A percentile compares a stretch with the other conserved stretches of the same genome.
Conservation (phyloP, 2,113 vertebrate genomes). For the Hippocampus abdominalis region DNA sequence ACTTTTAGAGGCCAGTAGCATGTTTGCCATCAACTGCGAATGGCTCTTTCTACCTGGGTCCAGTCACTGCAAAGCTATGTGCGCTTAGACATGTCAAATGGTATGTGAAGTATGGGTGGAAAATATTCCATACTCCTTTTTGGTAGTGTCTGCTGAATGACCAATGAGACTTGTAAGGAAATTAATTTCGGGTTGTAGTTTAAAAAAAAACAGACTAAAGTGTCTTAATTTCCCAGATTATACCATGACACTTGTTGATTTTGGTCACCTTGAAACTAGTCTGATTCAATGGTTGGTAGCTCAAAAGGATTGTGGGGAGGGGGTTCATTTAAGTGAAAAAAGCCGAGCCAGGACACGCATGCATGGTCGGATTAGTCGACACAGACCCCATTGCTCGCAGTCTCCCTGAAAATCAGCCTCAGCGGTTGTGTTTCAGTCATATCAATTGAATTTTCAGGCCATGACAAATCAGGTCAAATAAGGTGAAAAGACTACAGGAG, state of each 20-base stretch:
- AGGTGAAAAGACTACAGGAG: slow-evolving; percentile 19
- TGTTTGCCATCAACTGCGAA: background rate
- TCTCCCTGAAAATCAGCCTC: slow-evolving; percentile 49
- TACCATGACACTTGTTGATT: background rate
- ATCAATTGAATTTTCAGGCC: slow-evolving; percentile 29
- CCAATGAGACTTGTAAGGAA: background rate
- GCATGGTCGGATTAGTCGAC: slow-evolving; percentile 12
- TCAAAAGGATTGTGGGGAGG: slow-evolving; percentile 38
- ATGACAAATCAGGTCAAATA: slow-evolving; percentile 10
- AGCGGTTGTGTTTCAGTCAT: slow-evolving; percentile 37
- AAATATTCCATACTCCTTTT: slow-evolving; percentile 7
- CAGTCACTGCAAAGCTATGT: slow-evolving; percentile 50
- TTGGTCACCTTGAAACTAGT: slow-evolving; percentile 22
- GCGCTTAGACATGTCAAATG: slow-evolving; percentile 24
- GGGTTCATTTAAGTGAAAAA: slow-evolving; percentile 45
- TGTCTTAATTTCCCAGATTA: background rate
- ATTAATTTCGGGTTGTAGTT: background rate
- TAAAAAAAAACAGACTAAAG: background rate
- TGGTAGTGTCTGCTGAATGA: slow-evolving; percentile 15
- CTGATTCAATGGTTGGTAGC: slow-evolving; percentile 25
- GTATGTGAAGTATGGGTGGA: slow-evolving; percentile 36
- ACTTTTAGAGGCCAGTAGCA: background rate
- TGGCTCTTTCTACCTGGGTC: slow-evolving; percentile 17
- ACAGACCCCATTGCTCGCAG: background rate
- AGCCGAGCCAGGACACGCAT: slow-evolving; percentile 19